Evolutionary conservation across 2,113 vertebrate genomes (phyloP).

Genomic region (Pontoporia blainvillei): DNA sequence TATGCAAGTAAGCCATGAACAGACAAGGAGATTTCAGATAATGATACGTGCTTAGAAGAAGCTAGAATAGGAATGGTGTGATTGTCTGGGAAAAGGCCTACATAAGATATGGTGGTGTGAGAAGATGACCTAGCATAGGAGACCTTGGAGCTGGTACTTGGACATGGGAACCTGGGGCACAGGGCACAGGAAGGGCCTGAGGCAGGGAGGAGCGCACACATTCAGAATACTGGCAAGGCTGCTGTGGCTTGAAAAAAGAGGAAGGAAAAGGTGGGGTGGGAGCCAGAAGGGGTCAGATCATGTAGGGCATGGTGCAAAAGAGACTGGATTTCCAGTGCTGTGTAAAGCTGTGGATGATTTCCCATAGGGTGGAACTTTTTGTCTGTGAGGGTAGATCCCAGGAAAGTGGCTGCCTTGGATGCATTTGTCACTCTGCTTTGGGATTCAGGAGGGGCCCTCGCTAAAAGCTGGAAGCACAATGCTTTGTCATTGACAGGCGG

Average conservation of each 20-base stretch:
- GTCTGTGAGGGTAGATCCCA: neutral
- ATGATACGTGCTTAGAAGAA: neutral
- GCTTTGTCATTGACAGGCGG: neutral
- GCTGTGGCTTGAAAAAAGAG: neutral
- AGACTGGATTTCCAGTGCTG: neutral
- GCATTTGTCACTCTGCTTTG: neutral
- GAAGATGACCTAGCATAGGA: neutral
- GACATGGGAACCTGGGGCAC: neutral
- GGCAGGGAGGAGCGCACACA: neutral
- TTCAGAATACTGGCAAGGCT: neutral
- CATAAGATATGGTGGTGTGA: neutral
- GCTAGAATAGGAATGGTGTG: neutral
- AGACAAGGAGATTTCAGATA: neutral
- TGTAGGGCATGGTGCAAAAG: neutral
- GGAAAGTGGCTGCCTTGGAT: neutral
- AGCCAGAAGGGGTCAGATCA: neutral
- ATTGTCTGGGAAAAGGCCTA: neutral
- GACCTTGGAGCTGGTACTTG: neutral
- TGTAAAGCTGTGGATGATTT: neutral
- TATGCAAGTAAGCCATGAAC: neutral
- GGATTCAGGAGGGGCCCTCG: neutral
- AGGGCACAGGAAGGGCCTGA: neutral
- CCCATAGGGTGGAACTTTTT: neutral
- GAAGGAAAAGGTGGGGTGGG: neutral
- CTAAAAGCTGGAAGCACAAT: neutral